A percentile compares a stretch with the other conserved stretches of the same genome.
These are phyloP conservation scores for Olivierus martensii DNA, from an alignment of 1,140 invertebrate species.

Conservation along the genomic window DNA sequence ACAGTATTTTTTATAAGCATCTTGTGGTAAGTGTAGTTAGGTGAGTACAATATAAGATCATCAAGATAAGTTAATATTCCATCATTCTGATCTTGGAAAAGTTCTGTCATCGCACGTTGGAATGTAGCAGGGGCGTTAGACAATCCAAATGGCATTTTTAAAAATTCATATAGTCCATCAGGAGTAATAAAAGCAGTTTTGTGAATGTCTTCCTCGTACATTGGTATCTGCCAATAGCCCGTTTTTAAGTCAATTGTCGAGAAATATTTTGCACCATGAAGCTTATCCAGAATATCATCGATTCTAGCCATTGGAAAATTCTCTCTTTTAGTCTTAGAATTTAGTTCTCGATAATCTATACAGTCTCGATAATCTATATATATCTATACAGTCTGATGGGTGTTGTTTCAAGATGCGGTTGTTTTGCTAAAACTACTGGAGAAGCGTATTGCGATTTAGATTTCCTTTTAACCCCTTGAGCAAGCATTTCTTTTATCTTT, in stretches of 20 bases:
- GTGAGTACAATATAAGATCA: no score
- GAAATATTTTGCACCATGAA: constrained; percentile 2
- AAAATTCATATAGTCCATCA: constrained; percentile 23
- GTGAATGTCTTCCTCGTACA: constrained; percentile 13
- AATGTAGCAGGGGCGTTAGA: constrained; percentile 28
- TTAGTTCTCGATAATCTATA: no score
- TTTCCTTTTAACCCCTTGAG: no score
- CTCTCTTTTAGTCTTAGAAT: background rate
- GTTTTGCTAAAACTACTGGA: no score
- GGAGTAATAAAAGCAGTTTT: constrained; percentile 12
- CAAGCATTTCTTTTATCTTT: no score
- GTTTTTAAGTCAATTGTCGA: constrained; percentile 2
- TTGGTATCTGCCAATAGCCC: constrained; percentile 9
- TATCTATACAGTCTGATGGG: no score
- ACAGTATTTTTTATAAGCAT: no score
- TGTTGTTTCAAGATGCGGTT: no score
- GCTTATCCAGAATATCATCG: background rate
- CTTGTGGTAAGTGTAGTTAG: no score
- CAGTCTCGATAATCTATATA: no score
- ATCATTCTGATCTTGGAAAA: background rate
- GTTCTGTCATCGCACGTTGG: constrained; percentile 25
- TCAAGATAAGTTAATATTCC: no score
- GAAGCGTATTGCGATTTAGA: no score
- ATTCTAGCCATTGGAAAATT: background rate
- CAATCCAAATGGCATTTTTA: constrained; percentile 30